Evolutionary conservation across 2,797 vertebrate genomes (phyloP), one percentile per base, ranked within the genome.

Genomic region (Champsocephalus gunnari): DNA sequence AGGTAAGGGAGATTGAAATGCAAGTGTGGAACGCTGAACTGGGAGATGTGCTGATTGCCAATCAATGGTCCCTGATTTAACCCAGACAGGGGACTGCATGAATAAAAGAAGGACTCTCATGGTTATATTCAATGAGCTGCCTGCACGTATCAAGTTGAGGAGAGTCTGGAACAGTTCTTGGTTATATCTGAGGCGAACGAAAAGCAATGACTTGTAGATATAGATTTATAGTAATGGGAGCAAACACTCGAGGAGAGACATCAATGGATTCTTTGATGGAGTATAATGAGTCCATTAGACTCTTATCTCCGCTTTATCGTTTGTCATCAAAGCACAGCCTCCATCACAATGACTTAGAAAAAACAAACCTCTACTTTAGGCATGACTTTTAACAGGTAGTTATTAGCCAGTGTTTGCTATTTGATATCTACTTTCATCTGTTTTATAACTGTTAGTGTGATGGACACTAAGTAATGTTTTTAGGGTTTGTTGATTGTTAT

Each of bases 41-140:
- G 84, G 68, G 83, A 86, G 83, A 87, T 89, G 78, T 85, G 79
- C 89, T 91, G 92, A 91, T 91, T 92, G 89, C 87, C 89, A 91
- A 93, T 94, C 93, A 93, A 90, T 91, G 83, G 87, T 84, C 66
- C 79, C 86, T 89, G 90, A 88, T 92, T 91, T 89, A 85, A 89
- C 81, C 79, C 79, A 67, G 83, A 77, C 82, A 67, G 81, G 70
- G 79, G 86, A 88, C 76, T 19, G 68, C 87, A 91, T 91, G 89
- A 91, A 91, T 91, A 93, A 89, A 88, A 89, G 78, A 90, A 89
- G 58, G 59, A 53, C 75, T 71, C 70, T 88, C 74, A 58, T 71
- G 77, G 84, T 87, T 79, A 43, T 79, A 73, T 84, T 84, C 85
- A 82, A 41, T 71, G 82, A 81, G 72, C 49, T 86, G 78, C 82